Evolutionary conservation across 2,113 vertebrate species (phyloP).

Genomic region (Campylomormyrus numenius): DNA sequence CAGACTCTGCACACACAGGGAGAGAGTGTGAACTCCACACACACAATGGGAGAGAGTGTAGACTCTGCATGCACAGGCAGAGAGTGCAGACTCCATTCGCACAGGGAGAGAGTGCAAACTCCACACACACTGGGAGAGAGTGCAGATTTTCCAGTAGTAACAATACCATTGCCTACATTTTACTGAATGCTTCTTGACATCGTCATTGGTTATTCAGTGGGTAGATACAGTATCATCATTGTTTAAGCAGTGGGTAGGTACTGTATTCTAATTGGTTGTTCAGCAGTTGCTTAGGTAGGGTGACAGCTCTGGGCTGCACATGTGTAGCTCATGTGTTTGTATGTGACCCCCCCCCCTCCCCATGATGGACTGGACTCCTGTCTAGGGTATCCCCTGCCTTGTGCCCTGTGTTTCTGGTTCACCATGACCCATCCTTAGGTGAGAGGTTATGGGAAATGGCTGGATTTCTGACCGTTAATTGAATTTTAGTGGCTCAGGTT

Average conservation of each 20-base stretch:
- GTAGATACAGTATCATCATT: neutral
- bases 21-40: no score
- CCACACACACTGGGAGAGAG: neutral
- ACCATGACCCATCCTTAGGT: neutral
- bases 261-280: neutral
- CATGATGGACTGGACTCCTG: neutral
- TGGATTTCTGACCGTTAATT: neutral
- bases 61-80: no score
- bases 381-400: neutral
- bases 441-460: neutral
- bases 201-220: neutral
- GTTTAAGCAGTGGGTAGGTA: neutral
- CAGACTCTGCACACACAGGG: no score
- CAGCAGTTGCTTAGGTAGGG: neutral
- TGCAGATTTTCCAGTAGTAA: neutral
- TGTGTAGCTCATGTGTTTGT: neutral
- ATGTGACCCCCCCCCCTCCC: neutral
- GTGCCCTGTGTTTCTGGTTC: neutral
- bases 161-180: neutral
- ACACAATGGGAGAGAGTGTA: neutral
- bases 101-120: neutral
- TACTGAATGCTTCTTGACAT: neutral
- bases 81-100: no score
- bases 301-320: neutral
- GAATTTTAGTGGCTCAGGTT: neutral